phyloP scores from a whole-genome alignment of 2,797 vertebrate species.

The Argentina silus region DNA sequence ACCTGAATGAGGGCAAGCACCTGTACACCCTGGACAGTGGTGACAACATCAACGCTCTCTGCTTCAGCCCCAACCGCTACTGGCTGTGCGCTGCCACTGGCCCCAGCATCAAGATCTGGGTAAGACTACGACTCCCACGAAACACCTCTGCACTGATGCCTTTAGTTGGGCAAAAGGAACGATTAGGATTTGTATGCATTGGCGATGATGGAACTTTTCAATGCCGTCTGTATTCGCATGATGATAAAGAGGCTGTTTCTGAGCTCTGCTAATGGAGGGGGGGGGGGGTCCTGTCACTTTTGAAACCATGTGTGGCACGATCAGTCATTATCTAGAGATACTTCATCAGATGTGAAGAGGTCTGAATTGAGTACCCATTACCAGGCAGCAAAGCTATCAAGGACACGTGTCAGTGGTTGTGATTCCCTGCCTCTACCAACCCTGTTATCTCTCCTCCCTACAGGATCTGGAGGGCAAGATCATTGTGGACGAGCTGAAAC shows the following conservation, averaged over 20 bases:
- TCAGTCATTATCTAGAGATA: neutral
- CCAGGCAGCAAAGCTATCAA: neutral
- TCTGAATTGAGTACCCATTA: neutral
- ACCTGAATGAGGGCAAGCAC: slow-evolving; percentile 97
- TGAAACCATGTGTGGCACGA: neutral
- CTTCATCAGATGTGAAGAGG: too few relatives aligned
- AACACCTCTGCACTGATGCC: neutral
- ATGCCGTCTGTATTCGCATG: slow-evolving; percentile 78
- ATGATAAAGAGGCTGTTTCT: slow-evolving; percentile 89
- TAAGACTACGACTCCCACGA: slow-evolving; percentile 44
- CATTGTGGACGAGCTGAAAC: slow-evolving; percentile 94
- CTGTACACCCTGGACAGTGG: slow-evolving; percentile 96
- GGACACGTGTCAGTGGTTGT: neutral
- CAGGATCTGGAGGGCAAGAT: slow-evolving; percentile 97
- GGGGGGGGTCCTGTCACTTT: neutral
- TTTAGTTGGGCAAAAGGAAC: neutral
- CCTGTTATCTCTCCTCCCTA: neutral
- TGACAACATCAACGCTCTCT: slow-evolving; percentile 93
- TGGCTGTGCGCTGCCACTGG: slow-evolving; percentile 97
- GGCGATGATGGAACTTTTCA: slow-evolving; percentile 68
- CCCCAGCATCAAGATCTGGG: slow-evolving; percentile 99
- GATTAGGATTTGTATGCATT: neutral
- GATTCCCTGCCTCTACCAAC: neutral
- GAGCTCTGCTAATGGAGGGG: slow-evolving; percentile 66
- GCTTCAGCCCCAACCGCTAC: slow-evolving; percentile 98